Conservation (phyloP, 92 coral and sea anemone species). For the Ricordea florida region DNA sequence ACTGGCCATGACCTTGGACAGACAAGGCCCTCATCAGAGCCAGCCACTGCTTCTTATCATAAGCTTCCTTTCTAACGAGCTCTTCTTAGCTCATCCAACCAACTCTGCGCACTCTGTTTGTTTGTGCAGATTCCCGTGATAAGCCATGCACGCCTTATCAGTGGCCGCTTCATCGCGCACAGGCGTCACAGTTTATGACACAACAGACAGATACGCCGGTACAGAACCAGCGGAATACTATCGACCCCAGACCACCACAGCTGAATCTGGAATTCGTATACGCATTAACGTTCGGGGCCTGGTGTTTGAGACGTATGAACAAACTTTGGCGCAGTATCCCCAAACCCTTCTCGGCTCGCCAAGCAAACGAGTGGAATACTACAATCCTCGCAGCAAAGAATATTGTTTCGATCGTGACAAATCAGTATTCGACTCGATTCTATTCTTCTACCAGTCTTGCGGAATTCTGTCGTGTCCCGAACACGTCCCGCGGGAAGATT, state of each 20-base stretch:
- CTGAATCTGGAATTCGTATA: constrained; percentile 55
- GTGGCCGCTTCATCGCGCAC: constrained; percentile 13
- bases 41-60: no score
- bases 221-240: constrained; percentile 1
- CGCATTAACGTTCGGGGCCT: constrained; percentile 90
- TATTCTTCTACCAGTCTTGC: constrained; percentile 92
- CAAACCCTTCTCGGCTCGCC: constrained; percentile 87
- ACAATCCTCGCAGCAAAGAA: constrained; percentile 73
- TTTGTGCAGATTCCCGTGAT: no score
- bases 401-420: constrained; percentile 92
- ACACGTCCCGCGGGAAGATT: constrained; percentile 83
- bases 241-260: neutral
- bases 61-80: no score
- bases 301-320: constrained; percentile 89
- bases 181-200: constrained; percentile 12
- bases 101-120: no score
- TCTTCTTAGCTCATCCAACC: no score
- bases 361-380: constrained; percentile 68
- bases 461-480: constrained; percentile 95
- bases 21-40: no score
- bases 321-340: constrained; percentile 90
- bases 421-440: constrained; percentile 80
- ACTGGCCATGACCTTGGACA: no score
- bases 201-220: constrained; percentile 7
- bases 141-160: constrained; percentile 25